Evolutionary conservation across 2,797 vertebrate genomes (phyloP), one percentile per base, ranked within the genome.

Genomic region (Tragopan temminckii): DNA sequence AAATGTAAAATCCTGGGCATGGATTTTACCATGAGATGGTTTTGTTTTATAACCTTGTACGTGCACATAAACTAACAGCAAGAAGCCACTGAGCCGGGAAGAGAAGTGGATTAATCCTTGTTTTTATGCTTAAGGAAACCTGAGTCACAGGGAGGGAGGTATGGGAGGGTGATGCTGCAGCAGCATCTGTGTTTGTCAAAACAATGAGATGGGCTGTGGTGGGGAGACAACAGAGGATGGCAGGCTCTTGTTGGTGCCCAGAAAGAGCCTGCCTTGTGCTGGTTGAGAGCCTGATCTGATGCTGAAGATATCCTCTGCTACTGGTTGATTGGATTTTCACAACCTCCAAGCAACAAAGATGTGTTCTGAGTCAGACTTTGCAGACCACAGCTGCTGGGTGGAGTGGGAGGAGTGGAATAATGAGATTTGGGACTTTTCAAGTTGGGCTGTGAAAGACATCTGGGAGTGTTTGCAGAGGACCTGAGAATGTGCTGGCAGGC

Each of bases 331-430:
- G 74, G 55, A 31, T 93, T 85, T 82, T 63, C 64, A 15, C 21
- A 72, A 93, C 94, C 94, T 91, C 85, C 59, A 36, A 35, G 21
- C 40, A 45, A 59, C 66, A 80, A 50, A 93, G 64, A 18, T 85
- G 80, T 40, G 6, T 36, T 93, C 74, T 93, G 88, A 93, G 78
- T 83, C 88, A 91, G 88, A 15, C 61, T 64, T 50, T 33, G 59
- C 43, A 16, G 72, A 29, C 59, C 69, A n/a, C 3, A 53, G 88
- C 88, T 89, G 85, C 55, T 68, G 88, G 85, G 88, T 72, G 94
- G 94, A 83, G 94, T 86, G 91, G 90, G 90, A 85, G 84, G 84
- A 81, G n/a, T 11, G 45, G 46, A 66, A 74, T 20, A 11, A 68
- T 63, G 85, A 71, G 81, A 24, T 33, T 33, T 20, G 23, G 57